A percentile compares a stretch with the other conserved stretches of the same genome.
Conservation (phyloP, 2,888 invertebrate species). For the Germaria angustata region DNA sequence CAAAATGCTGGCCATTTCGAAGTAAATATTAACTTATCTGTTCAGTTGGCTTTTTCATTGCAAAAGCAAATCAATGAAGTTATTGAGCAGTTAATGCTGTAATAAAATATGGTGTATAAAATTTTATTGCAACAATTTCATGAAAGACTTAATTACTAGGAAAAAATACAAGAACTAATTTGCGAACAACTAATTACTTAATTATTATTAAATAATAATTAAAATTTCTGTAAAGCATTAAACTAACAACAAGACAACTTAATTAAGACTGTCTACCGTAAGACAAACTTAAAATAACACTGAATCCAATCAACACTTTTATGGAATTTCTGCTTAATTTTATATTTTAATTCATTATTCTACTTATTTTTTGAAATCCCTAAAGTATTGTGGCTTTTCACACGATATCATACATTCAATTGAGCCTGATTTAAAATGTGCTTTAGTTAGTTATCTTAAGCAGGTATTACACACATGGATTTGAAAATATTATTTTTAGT, state of each 20-base stretch:
- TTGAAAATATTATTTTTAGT: background rate
- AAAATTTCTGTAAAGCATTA: slow-evolving; percentile 3
- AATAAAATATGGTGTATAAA: background rate
- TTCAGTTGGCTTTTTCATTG: no score
- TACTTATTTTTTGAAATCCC: slow-evolving; percentile 1
- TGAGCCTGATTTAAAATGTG: background rate
- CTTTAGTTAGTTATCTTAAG: slow-evolving; percentile 21
- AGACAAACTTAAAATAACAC: background rate
- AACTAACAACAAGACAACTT: slow-evolving; percentile 23
- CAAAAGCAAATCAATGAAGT: background rate
- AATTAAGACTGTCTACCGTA: background rate
- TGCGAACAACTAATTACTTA: slow-evolving; percentile 24
- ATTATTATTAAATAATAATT: slow-evolving; percentile 17
- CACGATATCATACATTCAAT: background rate
- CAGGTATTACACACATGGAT: background rate
- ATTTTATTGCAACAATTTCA: background rate
- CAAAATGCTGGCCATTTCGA: no score
- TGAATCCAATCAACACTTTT: slow-evolving; percentile 19
- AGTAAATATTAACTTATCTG: no score
- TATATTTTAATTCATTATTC: background rate
- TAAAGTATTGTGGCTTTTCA: slow-evolving; percentile 17
- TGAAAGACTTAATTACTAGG: background rate
- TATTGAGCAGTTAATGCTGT: background rate
- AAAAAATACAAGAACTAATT: background rate
- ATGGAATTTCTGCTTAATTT: background rate